Base-by-base conservation (phyloP, 2,113 vertebrate genomes). In the Sinocyclocheilus rhinocerous region DNA sequence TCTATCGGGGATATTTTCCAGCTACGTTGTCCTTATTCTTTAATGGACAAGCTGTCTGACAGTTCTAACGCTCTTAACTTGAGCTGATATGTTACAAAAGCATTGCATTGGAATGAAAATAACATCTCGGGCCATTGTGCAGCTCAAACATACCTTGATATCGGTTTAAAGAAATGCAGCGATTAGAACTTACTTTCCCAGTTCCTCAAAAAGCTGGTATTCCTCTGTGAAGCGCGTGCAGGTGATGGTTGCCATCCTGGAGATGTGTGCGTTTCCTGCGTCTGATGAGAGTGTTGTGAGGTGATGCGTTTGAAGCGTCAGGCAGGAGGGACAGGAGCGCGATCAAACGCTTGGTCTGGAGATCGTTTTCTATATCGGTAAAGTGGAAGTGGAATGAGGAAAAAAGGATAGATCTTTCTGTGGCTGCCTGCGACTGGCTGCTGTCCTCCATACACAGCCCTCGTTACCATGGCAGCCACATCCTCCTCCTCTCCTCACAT, bases 181-280 rank as follows among this genome's bases (percentile, higher is more conserved):
- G 4, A 7, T 24, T 6, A 18, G 18, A 92, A 97, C 97, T 97
- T 96, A 97, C 96, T 97, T 97, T 92, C 97, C 96, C 93, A 97
- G 93, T 95, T 97, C 97, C 91, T 97, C 97, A 15, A 96, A 97
- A 90, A 97, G 95, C 96, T 97, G 96, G 88, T 95, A 97, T 92
- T 97, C 97, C 94, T 97, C 97, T 0, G 96, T 97, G 94, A 97
- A 97, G 78, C 97, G 96, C 70, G 95, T 97, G 93, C 96, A 97
- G 94, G 96, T 97, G 93, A 97, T 97, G 93, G 96, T 96, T 87
- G 97, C 97, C 96, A 97, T 97, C 92, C 88, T 88, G 82, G 76
- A 93, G 52, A 22, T 36, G 61, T 29, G 16, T n/a, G 84, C 9
- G 20, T 61, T 29, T 81, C 70, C 39, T 45, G 39, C 83, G 81